Evolutionary conservation across 2,113 vertebrate genomes (phyloP).

Genomic region (Eonycteris spelaea): DNA sequence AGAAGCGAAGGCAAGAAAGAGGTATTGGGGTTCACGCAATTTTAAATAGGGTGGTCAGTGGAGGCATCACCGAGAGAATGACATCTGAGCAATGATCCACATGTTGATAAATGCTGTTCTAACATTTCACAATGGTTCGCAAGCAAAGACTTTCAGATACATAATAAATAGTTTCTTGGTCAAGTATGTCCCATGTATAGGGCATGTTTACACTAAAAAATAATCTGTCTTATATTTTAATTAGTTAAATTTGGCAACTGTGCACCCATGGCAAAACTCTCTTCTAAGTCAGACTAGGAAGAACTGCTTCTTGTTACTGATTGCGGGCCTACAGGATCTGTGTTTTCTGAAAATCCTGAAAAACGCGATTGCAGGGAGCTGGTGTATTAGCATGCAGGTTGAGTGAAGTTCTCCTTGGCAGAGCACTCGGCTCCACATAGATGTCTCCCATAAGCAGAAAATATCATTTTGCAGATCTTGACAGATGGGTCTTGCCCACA

Average conservation of each 20-base stretch:
- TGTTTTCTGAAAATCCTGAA: not conserved
- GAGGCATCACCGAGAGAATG: not conserved
- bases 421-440: not conserved
- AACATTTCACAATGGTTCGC: not conserved
- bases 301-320: not conserved
- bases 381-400: not conserved
- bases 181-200: not conserved
- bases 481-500: constrained; percentile 70
- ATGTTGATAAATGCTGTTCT: not conserved
- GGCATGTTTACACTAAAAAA: not conserved
- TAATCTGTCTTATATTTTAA: not conserved
- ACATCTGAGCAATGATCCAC: not conserved
- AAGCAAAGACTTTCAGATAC: not conserved
- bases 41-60: not conserved
- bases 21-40: not conserved
- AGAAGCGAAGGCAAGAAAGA: not conserved
- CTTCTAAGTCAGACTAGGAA: not conserved
- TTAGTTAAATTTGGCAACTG: not conserved
- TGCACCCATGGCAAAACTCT: constrained; percentile 5
- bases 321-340: not conserved
- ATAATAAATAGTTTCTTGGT: not conserved
- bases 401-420: not conserved
- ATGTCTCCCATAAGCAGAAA: constrained; percentile 56
- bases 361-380: not conserved
- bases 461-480: constrained; percentile 54